These are phyloP conservation scores for Pachliopta kotzebuea DNA, from an alignment of 2,888 invertebrate species.

Conservation along the genomic window DNA sequence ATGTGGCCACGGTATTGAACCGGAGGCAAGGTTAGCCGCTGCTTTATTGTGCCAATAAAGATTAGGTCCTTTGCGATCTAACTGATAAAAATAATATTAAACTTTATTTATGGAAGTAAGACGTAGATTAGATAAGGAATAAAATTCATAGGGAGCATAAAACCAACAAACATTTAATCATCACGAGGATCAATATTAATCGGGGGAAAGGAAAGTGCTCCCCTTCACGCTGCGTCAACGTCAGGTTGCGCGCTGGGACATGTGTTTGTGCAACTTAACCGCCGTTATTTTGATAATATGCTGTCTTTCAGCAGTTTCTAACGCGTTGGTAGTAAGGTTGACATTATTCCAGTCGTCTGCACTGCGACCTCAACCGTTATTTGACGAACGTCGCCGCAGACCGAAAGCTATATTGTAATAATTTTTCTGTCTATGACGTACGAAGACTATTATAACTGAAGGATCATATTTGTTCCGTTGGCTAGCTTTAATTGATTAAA, in stretches of 20 bases:
- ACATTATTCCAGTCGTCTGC: background rate
- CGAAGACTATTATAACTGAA: constrained; percentile 17
- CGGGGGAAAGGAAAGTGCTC: background rate
- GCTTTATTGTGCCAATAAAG: too few relatives aligned
- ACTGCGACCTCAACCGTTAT: background rate
- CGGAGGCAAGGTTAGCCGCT: too few relatives aligned
- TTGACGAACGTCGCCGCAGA: constrained; percentile 5
- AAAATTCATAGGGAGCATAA: too few relatives aligned
- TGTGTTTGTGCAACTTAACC: constrained; percentile 21
- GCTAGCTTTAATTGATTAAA: too few relatives aligned
- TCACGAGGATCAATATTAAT: constrained; percentile 7
- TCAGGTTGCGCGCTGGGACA: constrained; percentile 8
- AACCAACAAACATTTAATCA: constrained; percentile 14
- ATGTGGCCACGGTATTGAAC: too few relatives aligned
- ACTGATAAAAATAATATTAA: too few relatives aligned
- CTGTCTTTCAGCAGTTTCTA: background rate
- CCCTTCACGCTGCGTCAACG: constrained; percentile 11
- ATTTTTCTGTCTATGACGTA: constrained; percentile 23
- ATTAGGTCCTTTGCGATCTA: too few relatives aligned
- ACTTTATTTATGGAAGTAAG: too few relatives aligned
- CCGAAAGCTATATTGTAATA: constrained; percentile 21
- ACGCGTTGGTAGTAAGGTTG: background rate
- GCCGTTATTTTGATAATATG: constrained; percentile 6
- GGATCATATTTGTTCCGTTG: background rate
- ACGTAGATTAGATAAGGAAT: too few relatives aligned